Evolutionary conservation across 2,113 vertebrate genomes (phyloP).

Genomic region (Neolamprologus hecqui): DNA sequence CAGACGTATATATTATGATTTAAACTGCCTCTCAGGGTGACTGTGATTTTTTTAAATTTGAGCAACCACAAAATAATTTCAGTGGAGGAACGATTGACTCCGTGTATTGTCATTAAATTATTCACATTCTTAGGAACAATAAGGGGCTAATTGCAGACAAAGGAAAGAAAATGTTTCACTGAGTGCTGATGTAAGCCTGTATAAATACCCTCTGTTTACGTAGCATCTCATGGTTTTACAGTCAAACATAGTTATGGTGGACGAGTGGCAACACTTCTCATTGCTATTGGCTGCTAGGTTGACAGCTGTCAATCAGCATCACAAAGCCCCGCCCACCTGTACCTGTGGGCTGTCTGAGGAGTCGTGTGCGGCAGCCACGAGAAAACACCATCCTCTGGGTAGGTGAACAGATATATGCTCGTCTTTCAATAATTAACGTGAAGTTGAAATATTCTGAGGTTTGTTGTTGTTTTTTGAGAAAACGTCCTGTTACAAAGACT

Average conservation of each 20-base stretch:
- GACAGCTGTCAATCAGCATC: background rate
- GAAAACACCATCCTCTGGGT: background rate
- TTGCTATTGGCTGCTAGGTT: background rate
- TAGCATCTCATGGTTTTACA: fast-evolving
- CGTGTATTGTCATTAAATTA: background rate
- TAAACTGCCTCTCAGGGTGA: background rate
- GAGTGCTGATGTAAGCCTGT: fast-evolving
- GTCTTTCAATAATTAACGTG: background rate
- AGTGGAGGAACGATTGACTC: fast-evolving
- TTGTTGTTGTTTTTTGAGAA: fast-evolving
- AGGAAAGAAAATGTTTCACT: background rate
- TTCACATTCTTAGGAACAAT: fast-evolving
- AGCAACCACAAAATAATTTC: background rate
- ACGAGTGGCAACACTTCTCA: background rate
- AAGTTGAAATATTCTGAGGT: background rate
- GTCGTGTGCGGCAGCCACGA: fast-evolving
- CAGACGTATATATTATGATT: background rate
- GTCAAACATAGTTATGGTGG: background rate
- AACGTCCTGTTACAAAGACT: background rate
- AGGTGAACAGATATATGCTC: background rate
- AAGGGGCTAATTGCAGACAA: fast-evolving
- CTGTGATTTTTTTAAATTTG: fast-evolving
- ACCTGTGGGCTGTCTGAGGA: background rate
- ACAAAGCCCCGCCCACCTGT: background rate
- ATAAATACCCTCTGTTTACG: background rate